Percentiles rank a stretch among this genome's conserved stretches.
phyloP scores from a whole-genome alignment of 2,797 vertebrate genomes.

The Mormyrops boulengeri region DNA sequence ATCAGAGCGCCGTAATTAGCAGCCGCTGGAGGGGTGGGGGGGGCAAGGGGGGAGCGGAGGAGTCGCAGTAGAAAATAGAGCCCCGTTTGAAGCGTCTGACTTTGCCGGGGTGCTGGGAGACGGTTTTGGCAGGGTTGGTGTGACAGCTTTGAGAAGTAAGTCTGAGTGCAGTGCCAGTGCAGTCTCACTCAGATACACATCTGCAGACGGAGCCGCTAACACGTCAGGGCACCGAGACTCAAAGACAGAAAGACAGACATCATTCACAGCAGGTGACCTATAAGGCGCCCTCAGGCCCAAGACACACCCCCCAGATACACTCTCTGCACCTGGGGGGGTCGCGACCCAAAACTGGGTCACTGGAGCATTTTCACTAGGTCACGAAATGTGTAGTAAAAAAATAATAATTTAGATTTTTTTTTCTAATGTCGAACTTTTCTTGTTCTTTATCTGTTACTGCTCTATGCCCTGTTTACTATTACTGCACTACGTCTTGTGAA shows the following conservation, averaged over 20 bases:
- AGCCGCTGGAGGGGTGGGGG: neutral
- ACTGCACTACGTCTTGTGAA: neutral
- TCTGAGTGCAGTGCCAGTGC: neutral
- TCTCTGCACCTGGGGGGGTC: neutral
- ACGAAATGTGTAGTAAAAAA: neutral
- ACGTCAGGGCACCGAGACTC: neutral
- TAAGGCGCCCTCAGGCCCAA: neutral
- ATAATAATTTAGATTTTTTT: neutral
- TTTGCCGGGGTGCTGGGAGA: conserved; percentile 1
- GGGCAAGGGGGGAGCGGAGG: neutral
- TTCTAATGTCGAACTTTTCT: neutral
- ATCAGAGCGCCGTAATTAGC: conserved; percentile 15
- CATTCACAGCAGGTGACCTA: neutral
- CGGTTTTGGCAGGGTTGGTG: neutral
- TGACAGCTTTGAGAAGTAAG: neutral
- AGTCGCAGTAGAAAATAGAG: conserved; percentile 5
- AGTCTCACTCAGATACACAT: neutral
- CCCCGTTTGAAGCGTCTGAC: neutral
- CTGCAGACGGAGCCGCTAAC: neutral
- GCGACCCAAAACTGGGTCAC: neutral
- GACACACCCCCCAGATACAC: neutral
- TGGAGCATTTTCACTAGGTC: neutral
- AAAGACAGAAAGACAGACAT: neutral
- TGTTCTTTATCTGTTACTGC: neutral
- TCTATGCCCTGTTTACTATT: neutral